Conservation (phyloP, 2,888 invertebrate genomes). For the Torymus texanus region DNA sequence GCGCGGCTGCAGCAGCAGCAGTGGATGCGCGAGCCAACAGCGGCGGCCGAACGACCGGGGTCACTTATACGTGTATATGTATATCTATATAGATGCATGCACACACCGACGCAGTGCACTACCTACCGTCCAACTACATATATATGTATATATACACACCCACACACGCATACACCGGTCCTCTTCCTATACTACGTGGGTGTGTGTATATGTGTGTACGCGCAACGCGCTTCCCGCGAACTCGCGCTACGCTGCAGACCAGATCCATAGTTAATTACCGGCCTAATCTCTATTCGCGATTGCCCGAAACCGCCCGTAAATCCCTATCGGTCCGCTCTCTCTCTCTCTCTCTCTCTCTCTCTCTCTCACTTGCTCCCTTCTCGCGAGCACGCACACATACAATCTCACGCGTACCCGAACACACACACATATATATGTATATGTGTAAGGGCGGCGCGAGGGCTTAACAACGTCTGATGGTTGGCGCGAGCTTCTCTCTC, state of each 20-base stretch:
- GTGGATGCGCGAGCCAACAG: too few relatives aligned
- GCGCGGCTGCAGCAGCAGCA: conserved; percentile 64
- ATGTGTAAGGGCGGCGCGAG: conserved; percentile 18
- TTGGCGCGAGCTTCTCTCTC: conserved; percentile 1
- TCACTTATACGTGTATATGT: conserved; percentile 61
- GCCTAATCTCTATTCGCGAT: conserved; percentile 75
- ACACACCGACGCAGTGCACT: too few relatives aligned
- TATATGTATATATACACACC: too few relatives aligned
- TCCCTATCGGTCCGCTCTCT: conserved; percentile 72
- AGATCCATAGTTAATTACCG: conserved; percentile 75
- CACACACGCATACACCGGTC: too few relatives aligned
- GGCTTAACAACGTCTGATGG: conserved; percentile 52
- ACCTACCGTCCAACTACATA: too few relatives aligned
- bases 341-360: conserved; percentile 47
- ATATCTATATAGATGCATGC: too few relatives aligned
- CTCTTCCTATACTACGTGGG: too few relatives aligned
- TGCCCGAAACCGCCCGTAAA: conserved; percentile 75
- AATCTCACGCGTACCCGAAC: neutral
- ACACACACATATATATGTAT: neutral
- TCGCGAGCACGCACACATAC: conserved; percentile 63
- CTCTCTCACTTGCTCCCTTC: conserved; percentile 45
- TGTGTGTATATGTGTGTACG: too few relatives aligned
- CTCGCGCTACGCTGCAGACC: conserved; percentile 68
- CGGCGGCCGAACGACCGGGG: conserved; percentile 67
- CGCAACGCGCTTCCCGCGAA: conserved; percentile 55